These are phyloP conservation scores for Paramormyrops kingsleyae DNA, from an alignment of 2,113 vertebrate species.

Conservation along the genomic window DNA sequence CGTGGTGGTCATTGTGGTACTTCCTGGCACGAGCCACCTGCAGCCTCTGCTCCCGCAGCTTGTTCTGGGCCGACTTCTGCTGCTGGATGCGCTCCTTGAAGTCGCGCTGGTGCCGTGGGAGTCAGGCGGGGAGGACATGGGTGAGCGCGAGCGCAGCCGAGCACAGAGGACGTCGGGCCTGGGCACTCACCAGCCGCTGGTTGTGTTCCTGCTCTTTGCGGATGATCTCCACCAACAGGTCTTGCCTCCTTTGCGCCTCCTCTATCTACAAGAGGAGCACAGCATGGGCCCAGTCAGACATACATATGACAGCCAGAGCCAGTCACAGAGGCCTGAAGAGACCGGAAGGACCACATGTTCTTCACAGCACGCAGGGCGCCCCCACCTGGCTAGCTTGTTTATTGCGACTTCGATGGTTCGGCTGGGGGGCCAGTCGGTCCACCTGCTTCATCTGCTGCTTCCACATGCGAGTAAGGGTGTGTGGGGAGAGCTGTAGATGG, in stretches of 20 bases:
- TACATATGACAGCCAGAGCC: not conserved
- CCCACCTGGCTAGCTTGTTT: slow-evolving; percentile 73
- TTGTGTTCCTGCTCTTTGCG: slow-evolving; percentile 79
- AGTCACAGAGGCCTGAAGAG: not conserved
- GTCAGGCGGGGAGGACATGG: not conserved
- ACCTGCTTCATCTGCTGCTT: slow-evolving; percentile 75
- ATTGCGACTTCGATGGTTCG: slow-evolving; percentile 43
- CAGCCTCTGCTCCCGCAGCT: slow-evolving; percentile 73
- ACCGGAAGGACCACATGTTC: not conserved
- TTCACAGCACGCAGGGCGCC: not conserved
- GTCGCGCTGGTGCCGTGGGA: slow-evolving; percentile 65
- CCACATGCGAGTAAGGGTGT: slow-evolving; percentile 76
- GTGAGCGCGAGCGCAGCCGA: not conserved
- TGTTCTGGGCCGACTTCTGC: slow-evolving; percentile 73
- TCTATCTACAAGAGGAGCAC: slow-evolving; percentile 63
- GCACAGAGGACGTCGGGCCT: not conserved
- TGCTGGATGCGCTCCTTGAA: slow-evolving; percentile 69
- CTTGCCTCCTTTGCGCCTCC: slow-evolving; percentile 75
- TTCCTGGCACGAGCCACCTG: slow-evolving; percentile 75
- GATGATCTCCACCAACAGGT: slow-evolving; percentile 72
- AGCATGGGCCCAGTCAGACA: not conserved
- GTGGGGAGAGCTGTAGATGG: slow-evolving; percentile 71
- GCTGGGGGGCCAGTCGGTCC: slow-evolving; percentile 57
- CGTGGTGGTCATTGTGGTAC: slow-evolving; percentile 78
- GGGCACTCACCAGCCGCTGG: slow-evolving; percentile 74